Conservation (phyloP, 1,140 invertebrate species). For the Lineus longissimus region DNA sequence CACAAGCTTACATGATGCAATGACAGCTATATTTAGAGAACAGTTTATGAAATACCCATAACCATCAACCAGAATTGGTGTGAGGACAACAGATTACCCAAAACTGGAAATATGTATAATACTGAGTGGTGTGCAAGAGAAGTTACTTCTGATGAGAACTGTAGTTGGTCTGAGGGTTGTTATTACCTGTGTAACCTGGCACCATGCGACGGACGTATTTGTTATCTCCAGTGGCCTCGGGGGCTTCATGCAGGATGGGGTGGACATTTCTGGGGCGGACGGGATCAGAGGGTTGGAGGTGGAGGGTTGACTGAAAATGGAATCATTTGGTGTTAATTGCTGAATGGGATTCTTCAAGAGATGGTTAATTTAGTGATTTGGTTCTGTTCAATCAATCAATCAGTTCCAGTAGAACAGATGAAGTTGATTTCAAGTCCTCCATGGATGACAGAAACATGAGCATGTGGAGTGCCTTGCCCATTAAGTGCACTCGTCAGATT, state of each 20-base stretch:
- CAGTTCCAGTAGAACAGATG: not conserved
- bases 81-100: no score
- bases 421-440: not conserved
- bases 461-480: no score
- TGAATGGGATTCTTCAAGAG: not conserved
- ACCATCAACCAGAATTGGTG: no score
- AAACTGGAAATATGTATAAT: no score
- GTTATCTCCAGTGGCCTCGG: slow-evolving; percentile 45
- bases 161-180: no score
- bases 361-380: not conserved
- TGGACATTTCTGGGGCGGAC: slow-evolving; percentile 10
- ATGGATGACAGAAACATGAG: no score
- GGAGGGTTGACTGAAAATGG: not conserved
- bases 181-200: slow-evolving; percentile 51
- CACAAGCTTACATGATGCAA: no score
- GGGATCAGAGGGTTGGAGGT: not conserved
- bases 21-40: no score
- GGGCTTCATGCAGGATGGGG: slow-evolving; percentile 26
- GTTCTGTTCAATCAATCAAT: not conserved
- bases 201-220: slow-evolving; percentile 52
- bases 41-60: no score
- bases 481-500: no score
- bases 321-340: not conserved
- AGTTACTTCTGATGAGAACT: no score
- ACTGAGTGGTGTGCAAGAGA: no score